phyloP scores from a whole-genome alignment of 2,888 invertebrate genomes.

The Ophion obscuratus region DNA sequence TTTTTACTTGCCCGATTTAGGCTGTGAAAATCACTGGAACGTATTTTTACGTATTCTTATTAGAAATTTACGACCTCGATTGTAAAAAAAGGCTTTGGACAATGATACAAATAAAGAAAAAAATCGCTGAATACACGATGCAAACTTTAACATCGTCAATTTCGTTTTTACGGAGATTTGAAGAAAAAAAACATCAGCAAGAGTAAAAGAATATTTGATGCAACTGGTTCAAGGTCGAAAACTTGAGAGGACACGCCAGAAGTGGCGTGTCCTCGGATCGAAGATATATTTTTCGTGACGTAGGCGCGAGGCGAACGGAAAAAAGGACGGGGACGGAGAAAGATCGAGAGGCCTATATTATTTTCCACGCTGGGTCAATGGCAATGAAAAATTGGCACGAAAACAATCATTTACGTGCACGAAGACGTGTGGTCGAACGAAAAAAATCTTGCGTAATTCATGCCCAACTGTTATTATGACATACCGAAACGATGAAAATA shows the following conservation, averaged over 20 bases:
- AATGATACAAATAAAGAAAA: too few relatives aligned
- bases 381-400: slow-evolving; percentile 38
- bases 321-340: neutral
- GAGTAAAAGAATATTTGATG: neutral
- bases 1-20: too few relatives aligned
- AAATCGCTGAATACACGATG: too few relatives aligned
- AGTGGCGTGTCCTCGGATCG: slow-evolving; percentile 6
- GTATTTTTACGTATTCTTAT: too few relatives aligned
- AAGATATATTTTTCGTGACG: slow-evolving; percentile 39
- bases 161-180: neutral
- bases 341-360: slow-evolving; percentile 17
- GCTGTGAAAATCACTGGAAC: too few relatives aligned
- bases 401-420: slow-evolving; percentile 11
- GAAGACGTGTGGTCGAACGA: neutral
- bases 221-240: slow-evolving; percentile 42
- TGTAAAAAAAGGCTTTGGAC: too few relatives aligned
- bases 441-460: slow-evolving; percentile 37
- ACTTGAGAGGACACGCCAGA: too few relatives aligned
- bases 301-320: neutral
- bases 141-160: too few relatives aligned
- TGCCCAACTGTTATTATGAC: slow-evolving; percentile 6
- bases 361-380: slow-evolving; percentile 47
- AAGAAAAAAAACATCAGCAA: neutral
- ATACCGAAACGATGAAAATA: neutral
- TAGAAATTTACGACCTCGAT: too few relatives aligned